Evolutionary conservation across 64 coral and sea anemone genomes (phyloP).

Genomic region (Dendronephthya gigantea): DNA sequence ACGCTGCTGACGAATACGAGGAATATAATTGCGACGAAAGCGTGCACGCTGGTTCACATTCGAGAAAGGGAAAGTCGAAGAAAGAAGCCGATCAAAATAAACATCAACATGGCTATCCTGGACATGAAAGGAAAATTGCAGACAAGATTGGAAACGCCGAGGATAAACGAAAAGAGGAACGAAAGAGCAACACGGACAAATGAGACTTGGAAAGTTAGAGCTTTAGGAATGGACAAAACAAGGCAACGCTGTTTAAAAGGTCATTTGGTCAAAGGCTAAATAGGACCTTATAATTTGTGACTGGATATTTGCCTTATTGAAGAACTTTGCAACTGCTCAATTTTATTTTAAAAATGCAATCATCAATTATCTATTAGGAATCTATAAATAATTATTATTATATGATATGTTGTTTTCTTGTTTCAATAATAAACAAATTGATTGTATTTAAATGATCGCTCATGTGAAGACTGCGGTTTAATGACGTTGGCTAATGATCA

Average conservation of each 20-base stretch:
- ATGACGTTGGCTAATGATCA: too few relatives aligned
- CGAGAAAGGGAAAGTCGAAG: constrained; percentile 80
- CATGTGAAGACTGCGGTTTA: too few relatives aligned
- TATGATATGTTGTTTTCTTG: too few relatives aligned
- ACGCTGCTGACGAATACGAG: constrained; percentile 60
- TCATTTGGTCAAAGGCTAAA: not conserved
- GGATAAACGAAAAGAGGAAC: constrained; percentile 84
- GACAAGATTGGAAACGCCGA: constrained; percentile 89
- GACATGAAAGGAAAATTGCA: constrained; percentile 64
- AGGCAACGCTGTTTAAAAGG: too few relatives aligned
- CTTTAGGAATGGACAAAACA: not conserved
- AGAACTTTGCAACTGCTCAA: too few relatives aligned
- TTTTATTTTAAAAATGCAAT: too few relatives aligned
- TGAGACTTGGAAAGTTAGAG: not conserved
- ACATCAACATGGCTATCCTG: constrained; percentile 36
- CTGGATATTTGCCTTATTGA: too few relatives aligned
- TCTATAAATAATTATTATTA: too few relatives aligned
- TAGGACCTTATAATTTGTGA: too few relatives aligned
- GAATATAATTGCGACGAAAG: constrained; percentile 89
- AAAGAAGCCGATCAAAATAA: constrained; percentile 86
- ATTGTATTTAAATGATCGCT: too few relatives aligned
- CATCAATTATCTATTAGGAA: too few relatives aligned
- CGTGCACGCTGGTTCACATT: constrained; percentile 52
- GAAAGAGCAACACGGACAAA: not conserved
- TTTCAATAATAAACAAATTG: too few relatives aligned